Conservation (phyloP, 2,113 vertebrate species). For the Glaucidium brasilianum region DNA sequence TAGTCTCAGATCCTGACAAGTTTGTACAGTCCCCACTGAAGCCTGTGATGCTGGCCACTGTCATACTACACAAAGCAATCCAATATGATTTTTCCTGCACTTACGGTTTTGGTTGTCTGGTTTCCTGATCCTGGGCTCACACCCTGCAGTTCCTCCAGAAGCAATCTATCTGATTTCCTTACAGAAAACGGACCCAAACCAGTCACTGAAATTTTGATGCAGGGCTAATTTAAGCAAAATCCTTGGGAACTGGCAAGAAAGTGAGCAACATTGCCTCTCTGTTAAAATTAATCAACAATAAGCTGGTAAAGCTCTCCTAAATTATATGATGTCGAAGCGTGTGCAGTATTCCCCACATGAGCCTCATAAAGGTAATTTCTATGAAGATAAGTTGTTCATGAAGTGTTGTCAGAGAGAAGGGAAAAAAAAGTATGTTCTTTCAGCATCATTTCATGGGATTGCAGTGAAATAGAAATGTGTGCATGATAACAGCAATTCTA, state of each 20-base stretch:
- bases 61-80: no score
- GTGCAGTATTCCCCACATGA: not conserved
- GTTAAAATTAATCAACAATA: not conserved
- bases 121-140: not conserved
- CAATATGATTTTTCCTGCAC: not conserved
- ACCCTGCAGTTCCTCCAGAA: not conserved
- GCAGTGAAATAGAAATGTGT: not conserved
- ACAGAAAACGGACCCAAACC: not conserved
- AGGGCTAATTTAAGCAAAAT: not conserved
- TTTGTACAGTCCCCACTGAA: not conserved
- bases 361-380: not conserved
- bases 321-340: not conserved
- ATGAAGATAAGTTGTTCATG: not conserved
- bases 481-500: not conserved
- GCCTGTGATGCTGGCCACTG: not conserved
- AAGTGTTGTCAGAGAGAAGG: not conserved
- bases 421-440: not conserved
- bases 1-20: not conserved
- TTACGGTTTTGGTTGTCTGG: not conserved
- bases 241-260: not conserved
- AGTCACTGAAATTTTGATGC: not conserved
- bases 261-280: fast-evolving
- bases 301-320: not conserved
- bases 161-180: not conserved
- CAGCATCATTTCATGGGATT: not conserved